These are phyloP conservation scores for Potorous gilbertii DNA, from an alignment of 2,797 vertebrate species.

Conservation along the genomic window DNA sequence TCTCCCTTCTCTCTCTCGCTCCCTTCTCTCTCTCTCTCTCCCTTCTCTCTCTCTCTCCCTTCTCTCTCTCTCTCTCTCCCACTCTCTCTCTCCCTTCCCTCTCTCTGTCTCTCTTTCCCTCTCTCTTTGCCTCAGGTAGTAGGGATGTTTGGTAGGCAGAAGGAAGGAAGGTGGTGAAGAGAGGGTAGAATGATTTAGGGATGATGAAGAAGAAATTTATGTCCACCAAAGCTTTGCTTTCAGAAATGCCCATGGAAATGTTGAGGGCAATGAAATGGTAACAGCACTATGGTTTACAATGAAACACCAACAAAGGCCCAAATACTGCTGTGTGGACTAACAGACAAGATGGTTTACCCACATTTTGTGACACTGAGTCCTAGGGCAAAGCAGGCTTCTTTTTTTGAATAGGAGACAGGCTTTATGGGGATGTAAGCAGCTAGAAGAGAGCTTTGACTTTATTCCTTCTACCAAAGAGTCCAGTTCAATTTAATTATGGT, in stretches of 20 bases:
- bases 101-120: too few relatives aligned
- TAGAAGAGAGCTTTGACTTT: not conserved
- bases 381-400: not conserved
- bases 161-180: not conserved
- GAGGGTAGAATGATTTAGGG: not conserved
- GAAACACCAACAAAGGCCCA: not conserved
- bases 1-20: not conserved
- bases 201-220: not conserved
- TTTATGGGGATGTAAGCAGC: slow-evolving; percentile 6
- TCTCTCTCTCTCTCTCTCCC: too few relatives aligned
- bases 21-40: too few relatives aligned
- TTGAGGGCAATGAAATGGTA: slow-evolving; percentile 61
- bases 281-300: slow-evolving; percentile 50
- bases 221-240: slow-evolving; percentile 74
- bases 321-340: not conserved
- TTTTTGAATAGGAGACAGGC: not conserved
- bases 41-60: not conserved
- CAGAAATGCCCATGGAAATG: slow-evolving; percentile 71
- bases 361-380: not conserved
- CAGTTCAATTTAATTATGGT: not conserved
- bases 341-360: not conserved
- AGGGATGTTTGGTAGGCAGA: not conserved
- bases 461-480: slow-evolving; percentile 3
- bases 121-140: not conserved
- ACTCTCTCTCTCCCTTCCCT: too few relatives aligned